These are phyloP conservation scores for Melieria omissa DNA, from an alignment of 2,888 invertebrate genomes.

Conservation along the genomic window DNA sequence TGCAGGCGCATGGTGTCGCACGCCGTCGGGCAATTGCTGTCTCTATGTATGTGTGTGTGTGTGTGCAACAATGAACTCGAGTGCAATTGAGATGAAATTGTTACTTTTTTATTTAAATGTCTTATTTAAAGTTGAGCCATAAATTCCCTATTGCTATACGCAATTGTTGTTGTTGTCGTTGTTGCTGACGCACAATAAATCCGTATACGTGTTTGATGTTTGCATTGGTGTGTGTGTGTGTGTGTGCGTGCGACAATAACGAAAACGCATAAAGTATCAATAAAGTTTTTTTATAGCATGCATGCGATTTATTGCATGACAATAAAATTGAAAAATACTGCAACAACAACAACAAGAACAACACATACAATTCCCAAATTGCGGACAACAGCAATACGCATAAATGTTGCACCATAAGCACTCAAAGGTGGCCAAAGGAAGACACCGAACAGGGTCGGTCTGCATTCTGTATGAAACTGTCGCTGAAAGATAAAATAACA, in stretches of 20 bases:
- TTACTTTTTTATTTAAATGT: constrained; percentile 9
- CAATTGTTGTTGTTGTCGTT: neutral
- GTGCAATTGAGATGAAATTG: too few relatives aligned
- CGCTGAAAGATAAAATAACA: neutral
- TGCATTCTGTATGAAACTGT: too few relatives aligned
- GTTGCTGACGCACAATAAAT: constrained; percentile 11
- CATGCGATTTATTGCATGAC: constrained; percentile 26
- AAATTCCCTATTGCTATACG: constrained; percentile 8
- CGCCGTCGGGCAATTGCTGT: neutral
- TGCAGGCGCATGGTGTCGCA: neutral
- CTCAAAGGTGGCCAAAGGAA: too few relatives aligned
- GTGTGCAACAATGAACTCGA: neutral
- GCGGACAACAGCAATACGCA: too few relatives aligned
- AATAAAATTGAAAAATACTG: constrained; percentile 22
- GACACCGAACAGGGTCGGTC: too few relatives aligned
- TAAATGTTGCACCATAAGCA: too few relatives aligned
- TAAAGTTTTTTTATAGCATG: constrained; percentile 7
- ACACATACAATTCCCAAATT: neutral
- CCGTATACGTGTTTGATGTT: neutral
- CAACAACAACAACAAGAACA: constrained; percentile 5
- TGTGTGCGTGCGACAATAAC: constrained; percentile 7
- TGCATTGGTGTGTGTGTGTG: neutral
- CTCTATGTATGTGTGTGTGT: constrained; percentile 3
- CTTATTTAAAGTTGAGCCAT: constrained; percentile 24
- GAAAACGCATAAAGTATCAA: constrained; percentile 19